These are phyloP conservation scores for Myiotriccus ornatus DNA, from an alignment of 2,797 vertebrate species.

Conservation along the genomic window DNA sequence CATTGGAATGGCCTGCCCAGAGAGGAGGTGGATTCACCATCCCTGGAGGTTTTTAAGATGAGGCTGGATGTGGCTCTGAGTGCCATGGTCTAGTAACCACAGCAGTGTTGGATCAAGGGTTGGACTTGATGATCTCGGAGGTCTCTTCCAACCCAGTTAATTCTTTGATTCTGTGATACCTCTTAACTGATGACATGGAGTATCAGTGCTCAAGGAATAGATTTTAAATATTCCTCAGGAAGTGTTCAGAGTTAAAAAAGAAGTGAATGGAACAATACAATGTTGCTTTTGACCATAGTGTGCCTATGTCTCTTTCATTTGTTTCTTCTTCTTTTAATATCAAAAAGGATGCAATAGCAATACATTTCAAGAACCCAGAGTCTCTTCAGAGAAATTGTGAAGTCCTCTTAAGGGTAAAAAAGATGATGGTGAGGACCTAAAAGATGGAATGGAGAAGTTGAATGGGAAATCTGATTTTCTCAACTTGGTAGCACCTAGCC, in stretches of 20 bases:
- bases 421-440: not conserved
- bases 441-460: not conserved
- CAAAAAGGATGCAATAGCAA: not conserved
- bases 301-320: not conserved
- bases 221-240: not conserved
- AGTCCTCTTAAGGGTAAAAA: not conserved
- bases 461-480: not conserved
- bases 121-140: no score
- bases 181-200: not conserved
- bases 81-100: no score
- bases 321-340: not conserved
- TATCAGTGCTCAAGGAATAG: not conserved
- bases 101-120: no score
- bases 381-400: not conserved
- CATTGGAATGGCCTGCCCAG: no score
- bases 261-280: accelerated
- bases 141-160: no score
- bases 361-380: not conserved
- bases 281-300: accelerated
- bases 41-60: no score
- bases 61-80: no score
- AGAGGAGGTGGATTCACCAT: no score
- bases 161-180: no score
- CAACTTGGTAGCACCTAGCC: not conserved
- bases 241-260: not conserved